Percentiles rank a stretch among this genome's conserved stretches.
phyloP scores from a whole-genome alignment of 1,140 invertebrate species.

The Drosophila sp. region DNA sequence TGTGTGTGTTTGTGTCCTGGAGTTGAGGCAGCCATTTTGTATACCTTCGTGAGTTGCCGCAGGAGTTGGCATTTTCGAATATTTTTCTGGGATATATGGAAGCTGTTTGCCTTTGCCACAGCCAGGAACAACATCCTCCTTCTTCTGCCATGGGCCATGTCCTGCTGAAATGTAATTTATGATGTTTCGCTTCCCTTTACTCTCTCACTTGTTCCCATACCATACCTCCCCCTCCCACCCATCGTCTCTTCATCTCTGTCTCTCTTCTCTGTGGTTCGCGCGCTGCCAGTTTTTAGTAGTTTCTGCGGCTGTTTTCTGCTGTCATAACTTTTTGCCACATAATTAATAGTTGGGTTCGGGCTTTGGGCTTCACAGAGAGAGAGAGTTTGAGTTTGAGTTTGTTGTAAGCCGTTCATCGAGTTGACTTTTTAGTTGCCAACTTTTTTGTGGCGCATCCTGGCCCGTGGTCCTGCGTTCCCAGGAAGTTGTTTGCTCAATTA shows the following conservation, averaged over 20 bases:
- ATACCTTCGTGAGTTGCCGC: constrained; percentile 53
- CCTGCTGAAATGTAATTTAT: constrained; percentile 71
- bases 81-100: constrained; percentile 77
- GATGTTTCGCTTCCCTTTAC: constrained; percentile 71
- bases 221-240: not conserved
- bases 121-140: constrained; percentile 43
- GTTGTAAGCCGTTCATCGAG: constrained; percentile 58
- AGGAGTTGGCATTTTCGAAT: constrained; percentile 43
- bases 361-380: not conserved
- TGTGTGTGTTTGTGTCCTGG: constrained; percentile 29
- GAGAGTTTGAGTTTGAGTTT: constrained; percentile 5
- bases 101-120: constrained; percentile 74
- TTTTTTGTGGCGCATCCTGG: constrained; percentile 54
- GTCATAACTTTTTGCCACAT: constrained; percentile 76
- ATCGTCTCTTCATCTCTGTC: constrained; percentile 10
- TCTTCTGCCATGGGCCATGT: constrained; percentile 63
- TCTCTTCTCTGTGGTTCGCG: constrained; percentile 36
- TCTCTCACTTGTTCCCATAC: constrained; percentile 4
- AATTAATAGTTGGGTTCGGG: constrained; percentile 65
- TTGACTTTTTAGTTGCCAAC: constrained; percentile 71
- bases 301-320: constrained; percentile 78
- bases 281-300: constrained; percentile 67
- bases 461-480: constrained; percentile 32
- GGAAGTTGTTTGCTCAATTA: constrained; percentile 77
- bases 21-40: constrained; percentile 69